Conservation (phyloP, 2,113 vertebrate genomes). For the Puntigrus tetrazona region DNA sequence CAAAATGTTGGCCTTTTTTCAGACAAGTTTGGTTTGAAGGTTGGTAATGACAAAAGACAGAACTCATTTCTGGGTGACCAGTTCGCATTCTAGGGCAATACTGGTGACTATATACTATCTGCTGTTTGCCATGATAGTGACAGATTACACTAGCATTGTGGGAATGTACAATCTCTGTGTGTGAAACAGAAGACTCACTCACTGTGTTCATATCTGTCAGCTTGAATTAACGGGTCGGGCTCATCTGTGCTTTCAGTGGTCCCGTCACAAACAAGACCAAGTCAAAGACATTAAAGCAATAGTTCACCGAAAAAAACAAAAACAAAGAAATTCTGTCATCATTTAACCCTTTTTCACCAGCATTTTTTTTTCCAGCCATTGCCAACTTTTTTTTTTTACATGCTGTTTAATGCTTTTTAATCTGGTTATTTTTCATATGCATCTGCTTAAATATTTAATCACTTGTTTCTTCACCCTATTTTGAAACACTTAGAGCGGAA, state of each 20-base stretch:
- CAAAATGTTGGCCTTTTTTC: neutral
- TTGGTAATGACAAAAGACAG: neutral
- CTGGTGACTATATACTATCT: neutral
- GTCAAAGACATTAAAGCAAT: slow-evolving; percentile 27
- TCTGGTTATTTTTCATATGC: too few species aligned
- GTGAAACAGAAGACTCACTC: slow-evolving; percentile 69
- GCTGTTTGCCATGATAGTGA: slow-evolving; percentile 8
- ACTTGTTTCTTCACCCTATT: too few species aligned
- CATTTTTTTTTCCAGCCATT: too few species aligned
- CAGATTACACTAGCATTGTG: slow-evolving; percentile 33
- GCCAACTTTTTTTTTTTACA: neutral
- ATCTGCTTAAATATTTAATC: too few species aligned
- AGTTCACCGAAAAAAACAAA: slow-evolving; percentile 39
- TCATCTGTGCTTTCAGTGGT: slow-evolving; percentile 41
- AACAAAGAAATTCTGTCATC: neutral
- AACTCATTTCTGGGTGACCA: neutral
- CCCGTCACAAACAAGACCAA: slow-evolving; percentile 5
- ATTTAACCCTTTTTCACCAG: neutral
- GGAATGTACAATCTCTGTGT: slow-evolving; percentile 65
- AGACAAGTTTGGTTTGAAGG: neutral
- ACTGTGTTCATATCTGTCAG: slow-evolving; percentile 75
- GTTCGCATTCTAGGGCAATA: neutral
- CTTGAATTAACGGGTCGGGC: slow-evolving; percentile 63
- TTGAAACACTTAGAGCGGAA: too few species aligned
- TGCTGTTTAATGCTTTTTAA: too few species aligned